Conservation (phyloP, 2,113 vertebrate species). For the Coregonus clupeaformis region DNA sequence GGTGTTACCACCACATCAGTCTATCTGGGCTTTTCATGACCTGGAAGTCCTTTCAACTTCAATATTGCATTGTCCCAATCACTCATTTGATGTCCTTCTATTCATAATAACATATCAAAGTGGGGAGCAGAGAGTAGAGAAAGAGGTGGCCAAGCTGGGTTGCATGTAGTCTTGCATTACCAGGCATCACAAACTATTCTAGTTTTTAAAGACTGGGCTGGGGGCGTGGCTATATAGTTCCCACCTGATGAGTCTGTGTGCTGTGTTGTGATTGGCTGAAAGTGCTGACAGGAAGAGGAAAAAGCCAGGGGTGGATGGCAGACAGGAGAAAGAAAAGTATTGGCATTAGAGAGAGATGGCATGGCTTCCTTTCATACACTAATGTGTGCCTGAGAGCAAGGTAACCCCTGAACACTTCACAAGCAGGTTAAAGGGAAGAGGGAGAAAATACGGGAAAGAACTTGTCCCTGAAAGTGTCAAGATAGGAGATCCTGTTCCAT, state of each 20-base stretch:
- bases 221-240: background rate
- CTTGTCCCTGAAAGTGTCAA: conserved; percentile 60
- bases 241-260: background rate
- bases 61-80: conserved; percentile 3
- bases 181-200: too few relatives aligned
- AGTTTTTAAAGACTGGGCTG: too few relatives aligned
- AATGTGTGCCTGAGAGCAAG: conserved; percentile 53
- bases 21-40: background rate
- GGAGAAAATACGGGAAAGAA: conserved; percentile 13
- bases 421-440: conserved; percentile 54
- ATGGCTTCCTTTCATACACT: conserved; percentile 68
- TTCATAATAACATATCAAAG: conserved; percentile 14
- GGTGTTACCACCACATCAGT: background rate
- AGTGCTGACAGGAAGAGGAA: conserved; percentile 48
- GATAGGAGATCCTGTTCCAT: conserved; percentile 33
- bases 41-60: conserved; percentile 11
- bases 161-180: background rate
- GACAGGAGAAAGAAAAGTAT: background rate
- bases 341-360: conserved; percentile 29
- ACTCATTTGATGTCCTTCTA: conserved; percentile 10
- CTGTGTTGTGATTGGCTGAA: conserved; percentile 41
- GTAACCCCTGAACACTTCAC: conserved; percentile 54
- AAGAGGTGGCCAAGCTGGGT: conserved; percentile 6
- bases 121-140: conserved; percentile 2
- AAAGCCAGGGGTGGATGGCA: background rate